Conservation (phyloP, 1,140 invertebrate species). For the Apis mellifera region Amel_HAv3.1 CM009936.2:331001-331500, state of each 20-base stretch:
- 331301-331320: slow-evolving; percentile 61
- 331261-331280: slow-evolving; percentile 52
- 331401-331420: slow-evolving; percentile 42
- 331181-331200: slow-evolving; percentile 6
- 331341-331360: slow-evolving; percentile 54
- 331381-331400: slow-evolving; percentile 57
- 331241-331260: slow-evolving; percentile 34
- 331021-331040: too few species aligned
- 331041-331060: too few species aligned
- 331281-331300: slow-evolving; percentile 37
- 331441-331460: slow-evolving; percentile 12
- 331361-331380: slow-evolving; percentile 62
- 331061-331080: too few species aligned
- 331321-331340: slow-evolving; percentile 59
- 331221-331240: neutral
- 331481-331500: neutral
- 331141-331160: too few species aligned
- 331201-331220: slow-evolving; percentile 44
- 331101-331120: too few species aligned
- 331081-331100: too few species aligned
- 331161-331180: neutral
- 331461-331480: slow-evolving; percentile 4
- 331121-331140: too few species aligned
- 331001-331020: too few species aligned
- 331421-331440: slow-evolving; percentile 12